Evolutionary conservation across 2,113 vertebrate species (phyloP), one percentile per base, ranked within the genome.

Genomic region (Macroglossus sobrinus): DNA sequence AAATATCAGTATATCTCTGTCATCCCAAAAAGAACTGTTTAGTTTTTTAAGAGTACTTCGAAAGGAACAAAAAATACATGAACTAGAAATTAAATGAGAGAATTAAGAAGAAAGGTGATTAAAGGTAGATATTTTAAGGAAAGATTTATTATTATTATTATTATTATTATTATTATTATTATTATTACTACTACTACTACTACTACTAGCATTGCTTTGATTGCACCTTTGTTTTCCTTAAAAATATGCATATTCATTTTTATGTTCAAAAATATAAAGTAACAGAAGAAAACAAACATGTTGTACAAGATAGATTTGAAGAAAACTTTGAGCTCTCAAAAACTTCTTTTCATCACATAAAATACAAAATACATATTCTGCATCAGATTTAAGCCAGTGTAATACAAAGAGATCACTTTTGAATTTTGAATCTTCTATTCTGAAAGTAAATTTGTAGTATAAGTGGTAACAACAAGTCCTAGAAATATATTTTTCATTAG

Each of bases 391-490:
- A 76, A 53, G 40, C 55, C 61, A 45, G 26, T 19, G 18, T 35
- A 66, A n/a, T 85, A 30, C 2, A 85, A 78, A 81, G 22, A 93
- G 33, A 43, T 89, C 38, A 63, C 61, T 91, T 78, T 40, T 30
- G 53, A 94, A 72, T 76, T 91, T 94, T 92, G 53, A 87, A 57
- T 89, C 28, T 24, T 89, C 35, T 22, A 11, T 93, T 91, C 72
- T 88, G 33, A 74, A 93, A 94, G 50, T n/a, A 55, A 84, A 33
- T 71, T 38, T 89, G 0, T 79, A 43, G 18, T 85, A 68, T 12
- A 61, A 57, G 40, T 71, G 8, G 33, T 69, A 21, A 53, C 45
- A 81, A 16, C n/a, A 61, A 2, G 81, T 53, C 57, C 30, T 47
- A 33, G 35, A 91, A 93, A 35, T 76, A 47, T 30, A 47, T 53